A percentile compares a stretch with the other conserved stretches of the same genome.
Conservation (phyloP, 2,113 vertebrate species). For the Tichodroma muraria region DNA sequence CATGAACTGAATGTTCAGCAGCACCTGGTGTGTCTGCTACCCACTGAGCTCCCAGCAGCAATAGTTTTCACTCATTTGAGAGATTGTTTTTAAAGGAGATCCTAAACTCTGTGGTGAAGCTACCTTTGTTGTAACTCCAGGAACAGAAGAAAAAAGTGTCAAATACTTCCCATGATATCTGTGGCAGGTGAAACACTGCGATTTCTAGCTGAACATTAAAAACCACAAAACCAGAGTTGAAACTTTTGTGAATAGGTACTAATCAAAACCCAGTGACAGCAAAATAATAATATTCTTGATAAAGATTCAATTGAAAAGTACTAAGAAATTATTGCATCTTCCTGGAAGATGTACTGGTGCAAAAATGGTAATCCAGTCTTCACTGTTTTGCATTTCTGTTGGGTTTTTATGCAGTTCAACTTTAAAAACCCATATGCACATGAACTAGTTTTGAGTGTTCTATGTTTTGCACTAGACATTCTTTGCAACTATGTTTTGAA, state of each 20-base stretch:
- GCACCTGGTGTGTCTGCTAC: not conserved
- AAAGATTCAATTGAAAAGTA: not conserved
- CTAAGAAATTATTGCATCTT: not conserved
- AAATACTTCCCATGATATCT: not conserved
- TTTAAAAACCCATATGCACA: not conserved
- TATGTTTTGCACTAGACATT: not conserved
- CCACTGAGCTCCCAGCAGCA: not conserved
- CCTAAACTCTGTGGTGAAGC: not conserved
- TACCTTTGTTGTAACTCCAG: not conserved
- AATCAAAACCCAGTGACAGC: not conserved
- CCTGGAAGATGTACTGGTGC: not conserved
- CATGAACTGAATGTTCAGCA: not conserved
- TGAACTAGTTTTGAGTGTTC: not conserved
- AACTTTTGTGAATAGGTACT: not conserved
- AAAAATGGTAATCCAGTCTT: not conserved
- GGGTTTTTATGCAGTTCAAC: not conserved
- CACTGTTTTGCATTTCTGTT: not conserved
- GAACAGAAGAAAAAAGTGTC: not conserved
- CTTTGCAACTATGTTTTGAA: not conserved
- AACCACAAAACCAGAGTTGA: not conserved
- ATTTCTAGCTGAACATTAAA: not conserved
- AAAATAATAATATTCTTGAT: not conserved
- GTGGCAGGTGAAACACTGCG: not conserved
- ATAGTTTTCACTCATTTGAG: not conserved
- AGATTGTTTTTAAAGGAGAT: not conserved